A percentile compares a stretch with the other conserved stretches of the same genome.
phyloP scores from a whole-genome alignment of 2,888 invertebrate species.

The Stegana nigrithorax region DNA sequence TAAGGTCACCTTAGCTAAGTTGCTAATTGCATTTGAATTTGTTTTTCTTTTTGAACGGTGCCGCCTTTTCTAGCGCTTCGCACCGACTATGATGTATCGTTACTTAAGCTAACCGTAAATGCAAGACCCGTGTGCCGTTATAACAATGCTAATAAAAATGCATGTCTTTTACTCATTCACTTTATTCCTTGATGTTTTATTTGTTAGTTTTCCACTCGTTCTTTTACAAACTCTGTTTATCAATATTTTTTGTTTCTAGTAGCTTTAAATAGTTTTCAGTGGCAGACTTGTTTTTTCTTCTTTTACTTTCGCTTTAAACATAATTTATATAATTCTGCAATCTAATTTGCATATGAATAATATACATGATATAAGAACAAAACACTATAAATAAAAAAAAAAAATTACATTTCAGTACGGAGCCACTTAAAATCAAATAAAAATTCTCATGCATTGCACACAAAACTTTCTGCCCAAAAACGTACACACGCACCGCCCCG shows the following conservation, averaged over 20 bases:
- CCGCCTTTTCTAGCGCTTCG: no score
- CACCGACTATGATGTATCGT: no score
- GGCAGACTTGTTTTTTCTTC: not conserved
- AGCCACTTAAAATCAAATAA: constrained; percentile 4
- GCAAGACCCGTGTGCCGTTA: no score
- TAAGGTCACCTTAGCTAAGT: no score
- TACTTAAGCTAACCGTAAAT: no score
- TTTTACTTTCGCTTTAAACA: not conserved
- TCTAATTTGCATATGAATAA: not conserved
- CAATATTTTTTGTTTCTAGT: not conserved
- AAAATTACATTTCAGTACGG: not conserved
- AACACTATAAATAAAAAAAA: not conserved
- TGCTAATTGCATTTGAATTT: no score
- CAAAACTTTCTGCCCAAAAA: no score
- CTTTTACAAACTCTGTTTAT: constrained; percentile 11
- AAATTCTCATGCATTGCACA: not conserved
- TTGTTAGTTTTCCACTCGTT: not conserved
- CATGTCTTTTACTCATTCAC: constrained; percentile 16
- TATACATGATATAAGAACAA: not conserved
- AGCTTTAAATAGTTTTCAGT: not conserved
- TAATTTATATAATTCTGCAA: not conserved
- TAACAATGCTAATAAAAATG: no score
- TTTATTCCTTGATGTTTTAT: constrained; percentile 16
- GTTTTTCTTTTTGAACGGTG: no score
- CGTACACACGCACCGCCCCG: not conserved